phyloP scores from a whole-genome alignment of 1,140 invertebrate genomes.

The Maniola jurtina region DNA sequence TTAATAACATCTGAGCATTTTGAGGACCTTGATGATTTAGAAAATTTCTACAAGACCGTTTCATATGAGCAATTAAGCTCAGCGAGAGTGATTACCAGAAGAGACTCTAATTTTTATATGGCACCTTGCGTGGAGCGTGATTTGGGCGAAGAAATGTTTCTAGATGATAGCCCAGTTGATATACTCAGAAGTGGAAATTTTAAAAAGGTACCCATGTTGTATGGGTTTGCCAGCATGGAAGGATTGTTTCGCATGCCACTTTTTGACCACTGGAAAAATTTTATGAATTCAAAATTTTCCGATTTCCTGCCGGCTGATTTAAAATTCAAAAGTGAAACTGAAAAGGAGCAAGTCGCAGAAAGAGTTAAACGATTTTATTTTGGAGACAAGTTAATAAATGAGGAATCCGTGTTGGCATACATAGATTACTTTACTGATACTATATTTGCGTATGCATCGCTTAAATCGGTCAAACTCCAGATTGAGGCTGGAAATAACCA shows the following conservation, averaged over 20 bases:
- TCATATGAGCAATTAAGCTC: slow-evolving; percentile 37
- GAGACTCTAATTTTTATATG: slow-evolving; percentile 37
- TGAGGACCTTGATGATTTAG: slow-evolving; percentile 44
- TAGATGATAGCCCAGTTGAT: slow-evolving; percentile 47
- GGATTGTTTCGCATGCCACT: slow-evolving; percentile 41
- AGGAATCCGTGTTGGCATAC: slow-evolving; percentile 39
- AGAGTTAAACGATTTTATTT: slow-evolving; percentile 54
- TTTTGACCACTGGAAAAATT: slow-evolving; percentile 43
- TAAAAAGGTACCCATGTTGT: slow-evolving; percentile 45
- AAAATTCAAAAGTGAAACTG: slow-evolving; percentile 37
- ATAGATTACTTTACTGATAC: slow-evolving; percentile 52
- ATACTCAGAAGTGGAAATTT: slow-evolving; percentile 49
- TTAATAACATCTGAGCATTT: slow-evolving; percentile 33
- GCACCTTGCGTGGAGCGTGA: slow-evolving; percentile 49
- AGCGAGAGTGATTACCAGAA: slow-evolving; percentile 26
- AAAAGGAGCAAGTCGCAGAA: slow-evolving; percentile 42
- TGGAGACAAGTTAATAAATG: slow-evolving; percentile 31
- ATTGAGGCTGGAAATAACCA: slow-evolving; percentile 43
- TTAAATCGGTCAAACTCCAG: slow-evolving; percentile 43
- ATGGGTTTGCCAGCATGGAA: slow-evolving; percentile 54
- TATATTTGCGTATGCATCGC: slow-evolving; percentile 39
- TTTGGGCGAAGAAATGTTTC: slow-evolving; percentile 39
- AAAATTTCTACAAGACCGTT: slow-evolving; percentile 49
- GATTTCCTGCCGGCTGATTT: slow-evolving; percentile 54
- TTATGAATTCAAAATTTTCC: slow-evolving; percentile 55